Conservation (phyloP, 2,113 vertebrate genomes). For the Falco punctatus region DNA sequence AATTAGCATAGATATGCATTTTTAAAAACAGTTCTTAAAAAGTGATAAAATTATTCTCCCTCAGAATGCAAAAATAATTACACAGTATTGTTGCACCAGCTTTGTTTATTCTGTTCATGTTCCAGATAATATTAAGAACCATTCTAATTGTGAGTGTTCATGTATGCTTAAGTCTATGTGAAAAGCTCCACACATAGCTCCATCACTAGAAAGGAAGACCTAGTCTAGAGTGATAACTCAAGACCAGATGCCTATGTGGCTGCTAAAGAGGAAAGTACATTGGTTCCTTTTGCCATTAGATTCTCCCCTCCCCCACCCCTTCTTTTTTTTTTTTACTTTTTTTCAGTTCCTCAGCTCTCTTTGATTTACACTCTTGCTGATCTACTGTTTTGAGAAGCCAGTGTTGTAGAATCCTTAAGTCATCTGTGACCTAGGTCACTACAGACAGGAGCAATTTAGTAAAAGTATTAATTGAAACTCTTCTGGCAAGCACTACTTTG, state of each 20-base stretch:
- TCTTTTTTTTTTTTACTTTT: not conserved
- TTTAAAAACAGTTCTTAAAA: not conserved
- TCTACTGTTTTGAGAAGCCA: conserved; percentile 77
- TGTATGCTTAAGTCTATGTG: not conserved
- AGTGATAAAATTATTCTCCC: not conserved
- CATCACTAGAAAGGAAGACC: not conserved
- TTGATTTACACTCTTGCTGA: conserved; percentile 68
- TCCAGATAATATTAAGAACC: not conserved
- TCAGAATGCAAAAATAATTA: not conserved
- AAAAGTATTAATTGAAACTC: conserved; percentile 81
- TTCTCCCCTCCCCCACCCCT: not conserved
- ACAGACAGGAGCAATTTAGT: conserved; percentile 79
- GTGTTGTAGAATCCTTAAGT: conserved; percentile 79
- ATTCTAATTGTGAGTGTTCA: not conserved
- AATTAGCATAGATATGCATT: not conserved
- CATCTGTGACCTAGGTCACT: conserved; percentile 82
- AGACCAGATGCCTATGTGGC: not conserved
- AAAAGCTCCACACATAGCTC: not conserved
- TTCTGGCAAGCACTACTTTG: conserved; percentile 65
- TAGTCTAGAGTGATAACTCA: not conserved
- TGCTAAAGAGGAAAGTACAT: not conserved
- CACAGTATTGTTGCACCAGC: not conserved
- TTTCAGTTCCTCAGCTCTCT: not conserved
- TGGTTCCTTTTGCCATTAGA: not conserved
- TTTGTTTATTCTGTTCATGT: not conserved